Conservation (phyloP, 1,140 invertebrate species). For the Psilanteris sp. region DNA sequence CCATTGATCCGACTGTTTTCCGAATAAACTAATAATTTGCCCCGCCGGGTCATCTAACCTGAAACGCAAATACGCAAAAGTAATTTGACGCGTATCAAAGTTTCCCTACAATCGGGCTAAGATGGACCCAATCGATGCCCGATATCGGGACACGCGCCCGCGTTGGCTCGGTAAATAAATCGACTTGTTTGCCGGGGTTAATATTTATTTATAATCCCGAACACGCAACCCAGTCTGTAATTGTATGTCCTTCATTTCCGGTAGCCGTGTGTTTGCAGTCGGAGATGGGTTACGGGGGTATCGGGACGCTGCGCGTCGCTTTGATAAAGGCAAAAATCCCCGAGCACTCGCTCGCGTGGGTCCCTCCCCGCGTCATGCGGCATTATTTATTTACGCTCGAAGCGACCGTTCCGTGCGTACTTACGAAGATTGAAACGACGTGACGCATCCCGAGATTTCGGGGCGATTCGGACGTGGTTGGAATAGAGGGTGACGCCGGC, state of each 20-base stretch:
- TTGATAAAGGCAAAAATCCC: conserved; percentile 35
- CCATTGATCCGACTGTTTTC: too few relatives aligned
- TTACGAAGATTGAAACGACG: conserved; percentile 64
- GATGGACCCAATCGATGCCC: too few relatives aligned
- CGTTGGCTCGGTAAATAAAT: conserved; percentile 1
- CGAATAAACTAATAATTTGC: too few relatives aligned
- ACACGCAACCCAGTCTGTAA: conserved; percentile 21
- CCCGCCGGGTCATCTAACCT: too few relatives aligned
- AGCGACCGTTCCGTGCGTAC: conserved; percentile 55
- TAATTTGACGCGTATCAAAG: too few relatives aligned
- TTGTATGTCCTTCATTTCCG: conserved; percentile 46
- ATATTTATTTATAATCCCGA: conserved; percentile 22
- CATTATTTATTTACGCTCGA: conserved; percentile 63
- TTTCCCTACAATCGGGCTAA: too few relatives aligned
- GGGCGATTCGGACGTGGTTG: conserved; percentile 53
- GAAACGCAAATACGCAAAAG: too few relatives aligned
- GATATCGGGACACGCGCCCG: conserved; percentile 1
- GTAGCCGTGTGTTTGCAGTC: conserved; percentile 18
- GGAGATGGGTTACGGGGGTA: conserved; percentile 29
- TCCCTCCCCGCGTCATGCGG: conserved; percentile 19
- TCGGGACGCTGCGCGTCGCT: conserved; percentile 3
- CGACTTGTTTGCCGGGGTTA: conserved; percentile 26
- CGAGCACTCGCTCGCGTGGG: conserved; percentile 16
- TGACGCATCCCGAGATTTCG: conserved; percentile 60
- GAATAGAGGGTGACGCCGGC: conserved; percentile 50